Evolutionary conservation across 1,140 invertebrate genomes (phyloP).

Genomic region (Gerris buenoi): DNA sequence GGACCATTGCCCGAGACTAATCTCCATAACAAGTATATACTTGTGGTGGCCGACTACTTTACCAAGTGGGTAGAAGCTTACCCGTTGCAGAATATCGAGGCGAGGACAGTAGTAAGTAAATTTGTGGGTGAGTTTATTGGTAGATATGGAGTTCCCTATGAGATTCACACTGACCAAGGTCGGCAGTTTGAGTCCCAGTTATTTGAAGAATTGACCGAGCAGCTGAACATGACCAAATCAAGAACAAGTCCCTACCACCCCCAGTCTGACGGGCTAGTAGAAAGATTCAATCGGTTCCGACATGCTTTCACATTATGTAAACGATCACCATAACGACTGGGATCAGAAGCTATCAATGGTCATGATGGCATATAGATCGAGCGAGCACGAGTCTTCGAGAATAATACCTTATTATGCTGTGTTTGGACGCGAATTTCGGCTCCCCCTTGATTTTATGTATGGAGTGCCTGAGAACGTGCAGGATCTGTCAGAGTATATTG

Average conservation of each 20-base stretch:
- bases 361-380: too few relatives aligned
- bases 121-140: background rate
- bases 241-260: background rate
- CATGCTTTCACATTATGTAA: background rate
- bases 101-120: background rate
- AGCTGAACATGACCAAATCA: background rate
- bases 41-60: background rate
- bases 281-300: background rate
- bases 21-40: background rate
- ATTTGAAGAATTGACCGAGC: background rate
- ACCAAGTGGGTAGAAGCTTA: background rate
- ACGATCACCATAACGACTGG: background rate
- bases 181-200: background rate
- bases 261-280: background rate
- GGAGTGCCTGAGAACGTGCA: too few relatives aligned
- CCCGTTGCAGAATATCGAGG: background rate
- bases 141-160: background rate
- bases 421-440: too few relatives aligned
- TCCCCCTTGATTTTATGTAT: too few relatives aligned
- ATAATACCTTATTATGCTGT: too few relatives aligned
- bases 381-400: too few relatives aligned
- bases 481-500: too few relatives aligned
- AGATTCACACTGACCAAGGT: background rate
- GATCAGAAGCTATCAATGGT: too few relatives aligned
- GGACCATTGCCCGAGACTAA: background rate